Evolutionary conservation across 2,888 invertebrate species (phyloP).

Genomic region (Philopedon plagiatum): DNA sequence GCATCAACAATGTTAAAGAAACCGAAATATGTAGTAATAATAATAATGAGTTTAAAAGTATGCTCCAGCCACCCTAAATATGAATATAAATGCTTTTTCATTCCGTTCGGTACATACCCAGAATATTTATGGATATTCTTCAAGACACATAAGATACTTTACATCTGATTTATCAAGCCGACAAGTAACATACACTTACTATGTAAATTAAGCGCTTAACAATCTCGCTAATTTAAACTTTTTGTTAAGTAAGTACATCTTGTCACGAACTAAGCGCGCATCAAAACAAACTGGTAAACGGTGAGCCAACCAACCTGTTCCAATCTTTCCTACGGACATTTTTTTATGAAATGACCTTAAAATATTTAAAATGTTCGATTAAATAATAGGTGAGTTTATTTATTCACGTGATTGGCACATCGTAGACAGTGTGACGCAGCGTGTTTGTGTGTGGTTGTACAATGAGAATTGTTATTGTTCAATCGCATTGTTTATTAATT

Average conservation of each 20-base stretch:
- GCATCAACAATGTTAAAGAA: too few relatives aligned
- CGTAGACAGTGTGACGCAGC: conserved; percentile 18
- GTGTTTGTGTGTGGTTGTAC: neutral
- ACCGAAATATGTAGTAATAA: too few relatives aligned
- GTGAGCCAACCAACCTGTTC: conserved; percentile 5
- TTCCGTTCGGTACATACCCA: neutral
- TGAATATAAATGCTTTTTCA: too few relatives aligned
- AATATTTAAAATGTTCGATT: conserved; percentile 35
- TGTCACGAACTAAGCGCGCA: conserved; percentile 36
- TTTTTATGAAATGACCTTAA: conserved; percentile 38
- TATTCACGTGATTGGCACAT: conserved; percentile 20
- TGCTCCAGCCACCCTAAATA: neutral
- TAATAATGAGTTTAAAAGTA: too few relatives aligned
- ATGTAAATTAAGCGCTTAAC: conserved; percentile 21
- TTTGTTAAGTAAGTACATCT: conserved; percentile 34
- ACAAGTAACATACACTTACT: conserved; percentile 35
- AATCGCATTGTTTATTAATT: neutral
- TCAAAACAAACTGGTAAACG: conserved; percentile 41
- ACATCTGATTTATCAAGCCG: conserved; percentile 28
- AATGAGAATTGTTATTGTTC: neutral
- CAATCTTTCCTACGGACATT: conserved; percentile 18
- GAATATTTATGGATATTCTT: neutral
- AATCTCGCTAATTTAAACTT: conserved; percentile 25
- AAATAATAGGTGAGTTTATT: conserved; percentile 29
- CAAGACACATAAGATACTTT: conserved; percentile 1